Conservation (phyloP, 1,140 invertebrate genomes). For the Heterodera schachtii region DNA sequence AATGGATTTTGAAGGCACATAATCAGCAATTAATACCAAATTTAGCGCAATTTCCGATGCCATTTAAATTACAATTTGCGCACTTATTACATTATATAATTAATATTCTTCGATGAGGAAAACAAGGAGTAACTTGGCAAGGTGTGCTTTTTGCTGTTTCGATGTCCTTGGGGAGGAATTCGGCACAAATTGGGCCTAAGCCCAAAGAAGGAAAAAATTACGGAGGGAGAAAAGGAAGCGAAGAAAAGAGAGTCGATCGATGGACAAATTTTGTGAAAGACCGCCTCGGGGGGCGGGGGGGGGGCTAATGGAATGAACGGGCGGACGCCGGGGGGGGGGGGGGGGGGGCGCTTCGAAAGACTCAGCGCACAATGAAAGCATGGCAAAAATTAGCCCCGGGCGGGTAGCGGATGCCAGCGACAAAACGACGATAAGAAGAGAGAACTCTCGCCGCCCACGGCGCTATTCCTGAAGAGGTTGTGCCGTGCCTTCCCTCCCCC, state of each 20-base stretch:
- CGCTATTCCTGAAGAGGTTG: not conserved
- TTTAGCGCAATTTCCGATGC: too few species aligned
- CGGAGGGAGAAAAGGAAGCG: not conserved
- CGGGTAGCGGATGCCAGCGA: not conserved
- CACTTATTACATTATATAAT: too few species aligned
- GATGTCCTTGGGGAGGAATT: too few species aligned
- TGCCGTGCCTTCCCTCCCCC: too few species aligned
- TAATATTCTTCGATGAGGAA: too few species aligned
- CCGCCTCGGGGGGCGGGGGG: not conserved
- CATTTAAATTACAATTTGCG: too few species aligned
- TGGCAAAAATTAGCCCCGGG: not conserved
- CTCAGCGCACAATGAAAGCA: not conserved
- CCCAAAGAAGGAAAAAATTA: not conserved
- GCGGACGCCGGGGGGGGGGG: too few species aligned
- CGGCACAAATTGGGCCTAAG: not conserved
- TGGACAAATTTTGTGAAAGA: not conserved
- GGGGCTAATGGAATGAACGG: slow-evolving; percentile 21
- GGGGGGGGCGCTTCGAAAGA: not conserved
- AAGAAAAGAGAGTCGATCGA: not conserved
- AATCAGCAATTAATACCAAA: too few species aligned
- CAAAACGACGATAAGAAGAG: not conserved
- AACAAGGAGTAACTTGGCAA: too few species aligned
- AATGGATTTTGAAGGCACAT: too few species aligned
- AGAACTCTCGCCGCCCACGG: not conserved
- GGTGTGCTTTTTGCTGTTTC: too few species aligned